A percentile compares a stretch with the other conserved stretches of the same genome.
Evolutionary conservation across 2,797 vertebrate genomes (phyloP).

Genomic region (Acrossocheilus fasciatus): DNA sequence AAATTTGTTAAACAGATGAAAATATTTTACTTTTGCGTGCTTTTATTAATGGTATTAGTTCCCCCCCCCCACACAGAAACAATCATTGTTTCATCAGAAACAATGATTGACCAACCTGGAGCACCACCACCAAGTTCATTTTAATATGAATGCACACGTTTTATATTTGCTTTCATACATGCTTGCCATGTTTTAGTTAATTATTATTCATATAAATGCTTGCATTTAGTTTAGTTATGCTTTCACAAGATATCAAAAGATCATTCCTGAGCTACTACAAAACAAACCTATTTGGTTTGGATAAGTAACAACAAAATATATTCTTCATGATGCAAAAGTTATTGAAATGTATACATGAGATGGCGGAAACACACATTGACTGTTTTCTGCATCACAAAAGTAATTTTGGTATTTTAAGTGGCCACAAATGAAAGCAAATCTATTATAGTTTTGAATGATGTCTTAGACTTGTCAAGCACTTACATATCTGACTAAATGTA

Average conservation of each 20-base stretch:
- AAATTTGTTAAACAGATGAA: neutral
- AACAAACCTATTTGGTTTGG: neutral
- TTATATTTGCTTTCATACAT: neutral
- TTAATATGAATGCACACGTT: neutral
- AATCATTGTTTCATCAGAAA: no score
- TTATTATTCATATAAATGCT: neutral
- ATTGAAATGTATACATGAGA: neutral
- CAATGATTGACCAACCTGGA: neutral
- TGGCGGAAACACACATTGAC: neutral
- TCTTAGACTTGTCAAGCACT: neutral
- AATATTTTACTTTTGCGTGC: neutral
- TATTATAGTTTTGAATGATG: neutral
- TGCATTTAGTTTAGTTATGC: neutral
- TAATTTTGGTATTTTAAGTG: neutral
- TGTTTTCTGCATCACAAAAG: neutral
- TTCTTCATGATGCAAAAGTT: neutral
- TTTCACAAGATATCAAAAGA: neutral
- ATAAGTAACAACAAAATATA: neutral
- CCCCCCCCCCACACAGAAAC: accelerated
- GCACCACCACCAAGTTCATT: neutral
- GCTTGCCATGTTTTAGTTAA: neutral
- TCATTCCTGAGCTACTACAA: neutral
- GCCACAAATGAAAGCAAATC: neutral
- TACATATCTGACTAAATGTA: neutral
- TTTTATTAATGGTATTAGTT: neutral